Percentiles rank a stretch among this genome's conserved stretches.
Evolutionary conservation across 2,113 vertebrate species (phyloP).

Genomic region (Poecile atricapillus): DNA sequence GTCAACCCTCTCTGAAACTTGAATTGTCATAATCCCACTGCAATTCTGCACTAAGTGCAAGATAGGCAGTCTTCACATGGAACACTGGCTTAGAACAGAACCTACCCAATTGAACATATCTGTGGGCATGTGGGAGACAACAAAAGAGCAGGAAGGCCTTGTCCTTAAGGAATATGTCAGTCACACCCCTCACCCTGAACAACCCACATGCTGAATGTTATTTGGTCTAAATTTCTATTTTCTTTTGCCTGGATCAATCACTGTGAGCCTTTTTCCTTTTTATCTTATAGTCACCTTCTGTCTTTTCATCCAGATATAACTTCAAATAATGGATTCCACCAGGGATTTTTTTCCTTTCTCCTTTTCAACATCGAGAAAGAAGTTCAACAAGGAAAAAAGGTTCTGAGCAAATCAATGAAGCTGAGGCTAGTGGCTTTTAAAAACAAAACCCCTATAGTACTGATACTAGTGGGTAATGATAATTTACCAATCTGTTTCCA

Average conservation of each 20-base stretch:
- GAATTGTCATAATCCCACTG: neutral
- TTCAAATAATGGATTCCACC: slow-evolving; percentile 12
- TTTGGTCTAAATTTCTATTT: neutral
- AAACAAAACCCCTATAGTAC: neutral
- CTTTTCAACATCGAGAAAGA: neutral
- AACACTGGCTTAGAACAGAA: neutral
- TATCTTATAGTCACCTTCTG: neutral
- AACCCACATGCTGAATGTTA: neutral
- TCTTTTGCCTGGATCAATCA: neutral
- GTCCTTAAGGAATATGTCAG: neutral
- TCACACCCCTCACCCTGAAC: neutral
- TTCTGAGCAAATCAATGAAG: slow-evolving; percentile 3
- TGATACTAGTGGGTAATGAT: neutral
- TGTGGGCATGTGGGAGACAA: neutral
- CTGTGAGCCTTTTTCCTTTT: neutral
- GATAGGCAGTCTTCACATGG: neutral
- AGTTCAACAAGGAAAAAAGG: neutral
- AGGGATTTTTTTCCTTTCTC: neutral
- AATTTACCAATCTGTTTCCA: slow-evolving; percentile 19
- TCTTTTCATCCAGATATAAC: slow-evolving; percentile 9
- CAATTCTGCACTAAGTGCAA: neutral
- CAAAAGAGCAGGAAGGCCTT: neutral
- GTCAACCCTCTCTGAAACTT: neutral
- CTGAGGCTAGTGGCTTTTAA: neutral
- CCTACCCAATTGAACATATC: neutral